Evolutionary conservation across 1,140 invertebrate genomes (phyloP).

Genomic region (Pseudomyrmex concolor): DNA sequence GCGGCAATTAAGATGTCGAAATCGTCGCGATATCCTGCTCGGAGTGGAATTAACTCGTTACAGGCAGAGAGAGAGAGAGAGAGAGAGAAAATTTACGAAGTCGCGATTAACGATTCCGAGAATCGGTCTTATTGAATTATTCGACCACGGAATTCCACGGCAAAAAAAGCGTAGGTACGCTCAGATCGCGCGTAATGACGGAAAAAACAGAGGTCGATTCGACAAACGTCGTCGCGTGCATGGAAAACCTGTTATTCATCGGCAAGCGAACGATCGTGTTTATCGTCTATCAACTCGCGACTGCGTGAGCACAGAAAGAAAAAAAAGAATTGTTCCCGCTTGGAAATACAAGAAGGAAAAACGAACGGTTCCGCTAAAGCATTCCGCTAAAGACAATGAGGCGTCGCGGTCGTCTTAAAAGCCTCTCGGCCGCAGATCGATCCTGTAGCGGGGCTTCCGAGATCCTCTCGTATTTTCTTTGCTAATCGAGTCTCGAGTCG

Average conservation of each 20-base stretch:
- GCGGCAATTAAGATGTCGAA: conserved; percentile 5
- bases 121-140: conserved; percentile 9
- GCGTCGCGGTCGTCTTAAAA: conserved; percentile 79
- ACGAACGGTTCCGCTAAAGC: conserved; percentile 53
- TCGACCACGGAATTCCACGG: background rate
- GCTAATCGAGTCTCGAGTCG: conserved; percentile 80
- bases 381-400: conserved; percentile 69
- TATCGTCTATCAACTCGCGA: conserved; percentile 33
- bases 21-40: conserved; percentile 5
- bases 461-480: conserved; percentile 80
- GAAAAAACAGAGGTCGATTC: conserved; percentile 13
- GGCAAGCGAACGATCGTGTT: conserved; percentile 27
- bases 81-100: background rate
- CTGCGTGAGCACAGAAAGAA: background rate
- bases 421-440: conserved; percentile 79
- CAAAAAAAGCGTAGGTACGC: background rate
- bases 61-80: too few species aligned
- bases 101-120: conserved; percentile 28
- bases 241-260: conserved; percentile 6
- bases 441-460: conserved; percentile 71
- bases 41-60: conserved; percentile 37
- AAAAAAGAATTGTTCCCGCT: background rate
- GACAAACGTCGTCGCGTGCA: background rate
- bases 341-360: conserved; percentile 41
- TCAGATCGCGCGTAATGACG: background rate